Percentiles rank a stretch among this genome's conserved stretches.
Evolutionary conservation across 1,140 invertebrate species (phyloP).

Genomic region (Leptestheria dahalacensis): DNA sequence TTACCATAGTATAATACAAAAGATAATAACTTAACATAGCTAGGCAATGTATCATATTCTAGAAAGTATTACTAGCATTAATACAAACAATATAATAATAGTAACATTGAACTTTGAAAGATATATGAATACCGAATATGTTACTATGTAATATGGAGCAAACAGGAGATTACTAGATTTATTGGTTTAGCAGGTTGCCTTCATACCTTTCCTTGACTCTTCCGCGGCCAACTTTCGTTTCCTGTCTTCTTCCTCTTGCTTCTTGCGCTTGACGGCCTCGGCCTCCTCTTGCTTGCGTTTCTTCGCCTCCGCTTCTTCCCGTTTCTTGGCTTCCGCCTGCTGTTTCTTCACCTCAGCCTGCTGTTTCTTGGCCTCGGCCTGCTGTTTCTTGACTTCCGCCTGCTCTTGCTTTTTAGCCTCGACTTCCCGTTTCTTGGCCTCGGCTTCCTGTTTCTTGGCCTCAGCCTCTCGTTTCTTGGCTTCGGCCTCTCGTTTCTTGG

Average conservation of each 20-base stretch:
- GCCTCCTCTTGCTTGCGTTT: background rate
- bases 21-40: too few species aligned
- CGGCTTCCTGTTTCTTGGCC: background rate
- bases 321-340: background rate
- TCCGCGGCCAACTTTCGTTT: too few species aligned
- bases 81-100: too few species aligned
- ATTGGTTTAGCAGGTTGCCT: too few species aligned
- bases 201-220: too few species aligned
- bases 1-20: too few species aligned
- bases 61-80: too few species aligned
- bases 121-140: too few species aligned
- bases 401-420: conserved; percentile 8
- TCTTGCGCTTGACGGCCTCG: background rate
- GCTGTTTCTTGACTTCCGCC: conserved; percentile 9
- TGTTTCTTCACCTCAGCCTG: background rate
- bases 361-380: background rate
- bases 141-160: too few species aligned
- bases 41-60: too few species aligned
- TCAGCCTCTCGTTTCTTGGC: background rate
- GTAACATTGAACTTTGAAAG: too few species aligned
- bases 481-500: conserved; percentile 3
- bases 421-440: background rate
- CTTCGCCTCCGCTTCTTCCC: background rate
- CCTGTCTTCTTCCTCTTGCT: conserved; percentile 2
- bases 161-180: too few species aligned